Percentiles rank a stretch among this genome's conserved stretches.
phyloP scores from a whole-genome alignment of 2,888 invertebrate genomes.

The Stegophylla sp. region DNA sequence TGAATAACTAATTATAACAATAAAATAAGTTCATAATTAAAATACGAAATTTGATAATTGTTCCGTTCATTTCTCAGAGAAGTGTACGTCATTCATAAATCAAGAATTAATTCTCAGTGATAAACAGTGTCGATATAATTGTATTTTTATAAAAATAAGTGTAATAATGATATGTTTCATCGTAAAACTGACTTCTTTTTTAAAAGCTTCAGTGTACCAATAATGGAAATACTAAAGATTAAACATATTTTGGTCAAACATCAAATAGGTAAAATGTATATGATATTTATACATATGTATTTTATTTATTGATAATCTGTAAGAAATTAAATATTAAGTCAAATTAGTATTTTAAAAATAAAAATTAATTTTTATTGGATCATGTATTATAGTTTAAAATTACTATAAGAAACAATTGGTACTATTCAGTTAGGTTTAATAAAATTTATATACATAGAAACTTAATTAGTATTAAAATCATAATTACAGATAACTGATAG shows the following conservation, averaged over 20 bases:
- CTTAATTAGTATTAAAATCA: too few species aligned
- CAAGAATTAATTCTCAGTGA: not conserved
- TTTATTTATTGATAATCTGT: not conserved
- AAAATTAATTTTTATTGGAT: too few species aligned
- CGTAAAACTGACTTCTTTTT: not conserved
- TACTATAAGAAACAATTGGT: too few species aligned
- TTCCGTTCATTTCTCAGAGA: not conserved
- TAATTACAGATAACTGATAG: too few species aligned
- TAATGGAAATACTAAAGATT: not conserved
- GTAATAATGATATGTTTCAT: not conserved
- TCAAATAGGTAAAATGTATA: not conserved
- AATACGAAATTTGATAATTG: not conserved
- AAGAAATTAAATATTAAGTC: not conserved
- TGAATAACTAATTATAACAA: not conserved
- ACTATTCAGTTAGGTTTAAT: too few species aligned
- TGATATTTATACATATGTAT: not conserved
- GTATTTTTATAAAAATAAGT: slow-evolving; percentile 3
- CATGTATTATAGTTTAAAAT: too few species aligned
- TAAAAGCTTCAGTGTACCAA: not conserved
- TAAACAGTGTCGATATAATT: not conserved
- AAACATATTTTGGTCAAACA: not conserved
- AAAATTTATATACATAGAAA: too few species aligned
- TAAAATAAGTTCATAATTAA: not conserved
- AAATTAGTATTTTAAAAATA: too few species aligned
- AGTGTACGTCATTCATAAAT: slow-evolving; percentile 6